Evolutionary conservation across 1,140 invertebrate genomes (phyloP), one percentile per base, ranked within the genome.

Genomic region (Pseudomyrmex flavicornis): DNA sequence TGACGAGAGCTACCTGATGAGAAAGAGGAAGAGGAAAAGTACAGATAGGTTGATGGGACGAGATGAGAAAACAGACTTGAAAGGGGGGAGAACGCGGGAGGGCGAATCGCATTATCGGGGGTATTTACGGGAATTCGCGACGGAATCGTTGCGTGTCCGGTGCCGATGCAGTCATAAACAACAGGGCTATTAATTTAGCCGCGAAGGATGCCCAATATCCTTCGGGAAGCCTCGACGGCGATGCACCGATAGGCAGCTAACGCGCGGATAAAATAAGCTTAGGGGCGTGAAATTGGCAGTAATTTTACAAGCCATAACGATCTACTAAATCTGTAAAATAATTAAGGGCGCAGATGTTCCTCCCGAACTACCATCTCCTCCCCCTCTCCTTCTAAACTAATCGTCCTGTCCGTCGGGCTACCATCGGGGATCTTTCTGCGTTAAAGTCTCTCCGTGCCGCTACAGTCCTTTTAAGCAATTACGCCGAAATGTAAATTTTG

Each of bases 301-400:
- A 94, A 94, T 94, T 94, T 94, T 94, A 94, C 93, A 94, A 94
- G 93, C 93, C 93, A 94, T 94, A 94, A 94, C 93, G 93, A 94
- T 94, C 93, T 93, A 94, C 93, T 94, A 94, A 94, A 94, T 94
- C 93, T 92, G 93, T 93, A 94, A 94, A 94, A 94, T 94, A 94
- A 94, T 94, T 94, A 94, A 94, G 92, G 93, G 90, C 93, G 93
- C 93, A 94, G 93, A 94, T 94, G 93, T 93, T 94, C 85, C 90
- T 83, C 79, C 86, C 80, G 80, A 61, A 66, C 46, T 63, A 77
- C 65, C 87, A 74, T 50, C 56, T 70, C 56, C 12, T 48, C 56
- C 12, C n/a, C 62, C 0, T 54, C 61, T 52, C 70, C 80, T 20
- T 58, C 48, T 76, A 26, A 50, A 76, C 63, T 54, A 52, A 44